Conservation (phyloP, 2,113 vertebrate genomes). For the Vimba vimba region DNA sequence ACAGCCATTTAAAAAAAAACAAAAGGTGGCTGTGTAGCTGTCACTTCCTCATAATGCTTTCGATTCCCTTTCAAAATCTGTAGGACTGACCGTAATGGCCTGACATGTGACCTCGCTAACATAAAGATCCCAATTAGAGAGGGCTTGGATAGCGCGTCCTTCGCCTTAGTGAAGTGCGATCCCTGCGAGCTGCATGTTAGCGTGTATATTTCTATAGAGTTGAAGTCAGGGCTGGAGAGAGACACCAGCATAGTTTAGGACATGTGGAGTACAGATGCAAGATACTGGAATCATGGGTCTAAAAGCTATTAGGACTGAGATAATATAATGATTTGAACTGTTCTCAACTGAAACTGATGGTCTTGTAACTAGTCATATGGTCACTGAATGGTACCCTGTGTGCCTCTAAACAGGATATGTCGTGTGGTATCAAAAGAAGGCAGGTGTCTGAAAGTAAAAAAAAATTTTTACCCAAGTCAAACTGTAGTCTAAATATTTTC, state of each 20-base stretch:
- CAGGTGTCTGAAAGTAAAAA: neutral
- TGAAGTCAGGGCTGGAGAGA: neutral
- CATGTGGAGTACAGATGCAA: neutral
- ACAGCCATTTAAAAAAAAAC: conserved; percentile 27
- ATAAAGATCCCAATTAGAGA: conserved; percentile 24
- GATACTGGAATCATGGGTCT: neutral
- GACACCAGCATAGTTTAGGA: neutral
- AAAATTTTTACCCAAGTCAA: neutral
- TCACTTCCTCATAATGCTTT: conserved; percentile 54
- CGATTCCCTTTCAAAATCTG: conserved; percentile 51
- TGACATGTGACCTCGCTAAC: conserved; percentile 15
- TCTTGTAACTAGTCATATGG: neutral
- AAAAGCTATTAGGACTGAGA: conserved; percentile 14
- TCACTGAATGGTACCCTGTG: neutral
- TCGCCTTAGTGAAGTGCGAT: neutral
- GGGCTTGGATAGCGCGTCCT: neutral
- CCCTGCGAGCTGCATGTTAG: neutral
- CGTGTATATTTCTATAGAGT: neutral
- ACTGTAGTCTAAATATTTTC: neutral
- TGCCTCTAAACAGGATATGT: neutral
- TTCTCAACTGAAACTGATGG: neutral
- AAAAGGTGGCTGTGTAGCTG: conserved; percentile 33
- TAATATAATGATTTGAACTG: neutral
- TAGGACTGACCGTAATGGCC: conserved; percentile 20
- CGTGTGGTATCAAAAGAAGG: neutral